Conservation (phyloP, 2,888 invertebrate species). For the Caenorhabditis sp. region DNA sequence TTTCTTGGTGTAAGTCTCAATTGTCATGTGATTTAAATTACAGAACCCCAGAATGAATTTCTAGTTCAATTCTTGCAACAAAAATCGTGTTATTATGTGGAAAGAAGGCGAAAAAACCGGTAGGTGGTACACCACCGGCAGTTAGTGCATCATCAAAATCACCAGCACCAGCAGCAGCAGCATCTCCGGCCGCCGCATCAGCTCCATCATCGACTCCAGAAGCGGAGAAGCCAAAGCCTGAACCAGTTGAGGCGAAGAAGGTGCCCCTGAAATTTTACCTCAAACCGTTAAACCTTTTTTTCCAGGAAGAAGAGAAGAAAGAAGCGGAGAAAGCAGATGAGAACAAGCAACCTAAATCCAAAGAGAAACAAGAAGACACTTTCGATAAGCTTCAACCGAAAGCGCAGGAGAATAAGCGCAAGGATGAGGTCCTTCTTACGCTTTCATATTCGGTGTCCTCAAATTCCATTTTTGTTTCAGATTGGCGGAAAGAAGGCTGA, state of each 20-base stretch:
- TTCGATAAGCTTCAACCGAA: conserved; percentile 34
- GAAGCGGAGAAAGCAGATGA: conserved; percentile 1
- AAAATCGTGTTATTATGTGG: neutral
- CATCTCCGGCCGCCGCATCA: neutral
- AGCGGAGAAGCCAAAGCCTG: neutral
- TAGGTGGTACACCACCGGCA: neutral
- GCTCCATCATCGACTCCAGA: neutral
- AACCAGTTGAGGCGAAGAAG: neutral
- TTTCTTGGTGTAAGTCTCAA: neutral
- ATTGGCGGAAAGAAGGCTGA: conserved; percentile 22
- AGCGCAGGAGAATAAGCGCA: conserved; percentile 22
- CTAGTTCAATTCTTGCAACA: neutral
- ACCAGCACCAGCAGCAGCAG: neutral
- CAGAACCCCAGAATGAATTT: neutral
- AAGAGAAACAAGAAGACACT: conserved; percentile 28
- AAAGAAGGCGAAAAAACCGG: neutral
- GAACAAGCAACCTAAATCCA: neutral
- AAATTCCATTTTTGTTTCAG: conserved; percentile 8
- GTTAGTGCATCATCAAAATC: neutral
- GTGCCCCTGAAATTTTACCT: too few species aligned
- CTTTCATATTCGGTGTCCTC: too few species aligned
- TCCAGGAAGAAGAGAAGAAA: neutral
- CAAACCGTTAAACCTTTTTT: too few species aligned
- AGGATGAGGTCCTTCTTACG: conserved; percentile 13
- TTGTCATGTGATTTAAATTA: neutral